phyloP scores from a whole-genome alignment of 2,888 invertebrate genomes.

The Lasioglossum villosulum region DNA sequence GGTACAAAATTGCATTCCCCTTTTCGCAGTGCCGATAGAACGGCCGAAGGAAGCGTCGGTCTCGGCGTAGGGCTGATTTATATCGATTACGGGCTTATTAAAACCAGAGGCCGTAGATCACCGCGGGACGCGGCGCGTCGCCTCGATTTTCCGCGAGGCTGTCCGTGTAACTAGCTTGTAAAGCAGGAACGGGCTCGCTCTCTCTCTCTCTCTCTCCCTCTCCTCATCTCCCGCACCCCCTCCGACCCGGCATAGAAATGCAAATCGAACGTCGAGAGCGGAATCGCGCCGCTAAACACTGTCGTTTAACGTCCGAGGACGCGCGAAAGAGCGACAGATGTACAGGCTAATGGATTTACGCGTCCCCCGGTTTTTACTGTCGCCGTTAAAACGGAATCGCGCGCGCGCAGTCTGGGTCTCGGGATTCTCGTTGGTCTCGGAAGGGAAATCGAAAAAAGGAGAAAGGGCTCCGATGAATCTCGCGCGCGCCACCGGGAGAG shows the following conservation, averaged over 20 bases:
- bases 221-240: neutral
- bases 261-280: constrained; percentile 6
- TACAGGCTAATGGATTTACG: constrained; percentile 37
- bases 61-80: neutral
- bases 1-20: constrained; percentile 34
- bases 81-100: constrained; percentile 12
- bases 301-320: constrained; percentile 9
- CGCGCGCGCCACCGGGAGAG: constrained; percentile 2
- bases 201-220: neutral
- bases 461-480: neutral
- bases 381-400: constrained; percentile 23
- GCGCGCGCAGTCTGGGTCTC: neutral
- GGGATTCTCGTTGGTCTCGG: neutral
- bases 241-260: neutral
- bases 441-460: constrained; percentile 1
- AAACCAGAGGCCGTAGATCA: constrained; percentile 11
- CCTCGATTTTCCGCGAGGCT: constrained; percentile 9
- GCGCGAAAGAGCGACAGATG: constrained; percentile 40
- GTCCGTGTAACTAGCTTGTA: constrained; percentile 15
- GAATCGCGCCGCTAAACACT: constrained; percentile 3
- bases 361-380: constrained; percentile 27
- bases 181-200: neutral
- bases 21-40: neutral
- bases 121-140: neutral
- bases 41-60: neutral